These are phyloP conservation scores for Drepana falcataria DNA, from an alignment of 2,888 invertebrate genomes.

Conservation along the genomic window DNA sequence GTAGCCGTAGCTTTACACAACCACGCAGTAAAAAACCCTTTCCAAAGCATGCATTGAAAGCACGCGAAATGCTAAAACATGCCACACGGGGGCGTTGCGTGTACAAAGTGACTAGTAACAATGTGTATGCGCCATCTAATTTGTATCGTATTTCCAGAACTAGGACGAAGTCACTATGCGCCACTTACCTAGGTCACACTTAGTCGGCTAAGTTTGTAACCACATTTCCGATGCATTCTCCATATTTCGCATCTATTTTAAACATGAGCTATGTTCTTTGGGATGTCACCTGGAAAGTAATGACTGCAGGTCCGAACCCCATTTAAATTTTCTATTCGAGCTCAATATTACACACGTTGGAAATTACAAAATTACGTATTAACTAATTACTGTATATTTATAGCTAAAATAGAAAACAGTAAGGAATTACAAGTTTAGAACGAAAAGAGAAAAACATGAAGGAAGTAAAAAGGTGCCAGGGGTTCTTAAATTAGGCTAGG, in stretches of 20 bases:
- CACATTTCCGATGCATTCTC: not conserved
- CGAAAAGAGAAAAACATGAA: too few relatives aligned
- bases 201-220: not conserved
- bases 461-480: too few relatives aligned
- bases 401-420: too few relatives aligned
- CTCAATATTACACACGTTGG: too few relatives aligned
- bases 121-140: constrained; percentile 10
- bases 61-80: constrained; percentile 16
- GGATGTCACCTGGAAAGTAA: too few relatives aligned
- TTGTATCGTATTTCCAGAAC: constrained; percentile 1
- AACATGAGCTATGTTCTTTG: too few relatives aligned
- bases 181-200: not conserved
- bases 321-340: too few relatives aligned
- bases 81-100: constrained; percentile 13
- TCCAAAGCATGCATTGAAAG: constrained; percentile 14
- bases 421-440: too few relatives aligned
- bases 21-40: constrained; percentile 13
- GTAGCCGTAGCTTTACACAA: not conserved
- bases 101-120: constrained; percentile 13
- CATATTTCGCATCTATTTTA: not conserved
- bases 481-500: too few relatives aligned
- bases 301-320: too few relatives aligned
- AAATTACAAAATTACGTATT: too few relatives aligned
- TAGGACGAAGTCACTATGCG: not conserved
- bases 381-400: too few relatives aligned